Conservation (phyloP, 2,113 vertebrate species). For the Bettongia penicillata region DNA sequence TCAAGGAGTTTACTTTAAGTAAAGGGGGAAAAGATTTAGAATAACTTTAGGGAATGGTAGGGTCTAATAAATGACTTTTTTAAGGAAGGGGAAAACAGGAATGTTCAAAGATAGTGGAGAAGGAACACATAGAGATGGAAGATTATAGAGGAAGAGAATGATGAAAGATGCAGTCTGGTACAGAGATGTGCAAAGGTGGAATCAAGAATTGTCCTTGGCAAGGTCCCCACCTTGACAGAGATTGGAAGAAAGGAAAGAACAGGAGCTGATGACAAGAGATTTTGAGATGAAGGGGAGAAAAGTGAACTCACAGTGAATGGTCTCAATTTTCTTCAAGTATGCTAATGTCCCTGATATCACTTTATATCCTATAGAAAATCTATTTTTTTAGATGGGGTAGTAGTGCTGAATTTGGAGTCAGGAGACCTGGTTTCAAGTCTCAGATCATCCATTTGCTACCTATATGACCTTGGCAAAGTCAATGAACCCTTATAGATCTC, state of each 20-base stretch:
- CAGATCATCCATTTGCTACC: neutral
- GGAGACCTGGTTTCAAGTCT: neutral
- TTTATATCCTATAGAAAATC: neutral
- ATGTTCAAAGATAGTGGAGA: neutral
- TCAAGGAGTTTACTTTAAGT: too few relatives aligned
- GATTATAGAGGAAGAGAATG: neutral
- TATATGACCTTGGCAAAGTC: neutral
- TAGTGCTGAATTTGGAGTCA: neutral
- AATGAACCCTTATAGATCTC: neutral
- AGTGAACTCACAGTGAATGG: neutral
- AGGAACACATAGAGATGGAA: neutral
- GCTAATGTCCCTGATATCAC: neutral
- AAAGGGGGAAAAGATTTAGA: too few relatives aligned
- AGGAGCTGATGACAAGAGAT: neutral
- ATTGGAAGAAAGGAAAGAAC: neutral
- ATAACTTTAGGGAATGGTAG: too few relatives aligned
- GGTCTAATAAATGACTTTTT: neutral
- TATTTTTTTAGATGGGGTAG: neutral
- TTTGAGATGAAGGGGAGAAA: neutral
- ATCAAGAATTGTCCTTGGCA: neutral
- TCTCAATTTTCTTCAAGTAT: neutral
- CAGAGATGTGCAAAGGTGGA: neutral
- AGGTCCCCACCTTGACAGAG: neutral
- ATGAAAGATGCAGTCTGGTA: neutral
- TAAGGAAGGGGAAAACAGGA: neutral